phyloP scores from a whole-genome alignment of 92 coral and sea anemone species.

The Bergia puertoricense region DNA sequence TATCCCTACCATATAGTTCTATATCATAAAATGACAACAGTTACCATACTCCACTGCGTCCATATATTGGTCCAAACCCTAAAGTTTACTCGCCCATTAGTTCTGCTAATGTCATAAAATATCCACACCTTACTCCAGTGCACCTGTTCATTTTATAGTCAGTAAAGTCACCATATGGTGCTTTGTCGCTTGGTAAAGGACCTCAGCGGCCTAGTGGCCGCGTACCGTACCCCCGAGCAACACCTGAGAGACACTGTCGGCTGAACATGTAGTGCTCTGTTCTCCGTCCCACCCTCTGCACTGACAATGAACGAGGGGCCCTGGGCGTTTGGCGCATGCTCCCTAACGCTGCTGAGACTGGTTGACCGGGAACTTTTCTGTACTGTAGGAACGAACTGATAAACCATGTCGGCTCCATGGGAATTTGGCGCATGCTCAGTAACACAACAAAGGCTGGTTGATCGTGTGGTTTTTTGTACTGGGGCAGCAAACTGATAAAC shows the following conservation, averaged over 20 bases:
- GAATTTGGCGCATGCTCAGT: not conserved
- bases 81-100: not conserved
- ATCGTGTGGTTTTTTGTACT: slow-evolving; percentile 19
- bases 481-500: slow-evolving; percentile 4
- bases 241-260: slow-evolving; percentile 27
- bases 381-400: slow-evolving; percentile 15
- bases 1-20: too few species aligned
- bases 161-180: slow-evolving; percentile 58
- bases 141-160: not conserved
- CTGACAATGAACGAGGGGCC: slow-evolving; percentile 17
- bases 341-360: slow-evolving; percentile 6
- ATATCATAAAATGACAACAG: too few species aligned
- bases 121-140: not conserved
- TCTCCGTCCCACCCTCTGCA: not conserved
- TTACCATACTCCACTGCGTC: too few species aligned
- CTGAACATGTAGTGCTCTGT: not conserved
- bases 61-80: too few species aligned
- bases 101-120: not conserved
- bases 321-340: not conserved
- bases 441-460: slow-evolving; percentile 26
- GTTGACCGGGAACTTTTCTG: slow-evolving; percentile 7
- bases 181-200: slow-evolving; percentile 66
- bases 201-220: slow-evolving; percentile 45
- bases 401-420: slow-evolving; percentile 19
- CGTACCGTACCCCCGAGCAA: slow-evolving; percentile 35